Conservation (phyloP, 1,140 invertebrate species). For the Chymomyza costata region DNA sequence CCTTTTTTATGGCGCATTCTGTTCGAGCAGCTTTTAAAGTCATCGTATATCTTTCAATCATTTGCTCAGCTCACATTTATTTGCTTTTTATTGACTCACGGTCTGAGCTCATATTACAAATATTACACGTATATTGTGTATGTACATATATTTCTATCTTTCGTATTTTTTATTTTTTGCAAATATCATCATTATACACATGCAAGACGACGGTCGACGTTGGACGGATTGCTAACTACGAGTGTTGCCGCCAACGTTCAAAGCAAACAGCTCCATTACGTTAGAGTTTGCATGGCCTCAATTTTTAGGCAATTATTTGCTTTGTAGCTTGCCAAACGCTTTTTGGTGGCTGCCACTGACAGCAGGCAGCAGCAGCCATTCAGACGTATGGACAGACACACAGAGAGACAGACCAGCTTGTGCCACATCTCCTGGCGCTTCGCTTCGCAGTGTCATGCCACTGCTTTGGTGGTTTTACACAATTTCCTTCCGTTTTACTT, state of each 20-base stretch:
- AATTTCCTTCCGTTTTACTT: slow-evolving; percentile 66
- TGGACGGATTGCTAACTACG: neutral
- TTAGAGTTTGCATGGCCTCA: slow-evolving; percentile 64
- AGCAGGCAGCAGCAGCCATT: slow-evolving; percentile 14
- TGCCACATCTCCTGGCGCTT: neutral
- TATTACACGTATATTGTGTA: slow-evolving; percentile 27
- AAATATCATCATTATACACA: slow-evolving; percentile 64
- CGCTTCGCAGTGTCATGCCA: neutral
- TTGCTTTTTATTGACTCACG: slow-evolving; percentile 35
- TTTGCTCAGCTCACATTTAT: slow-evolving; percentile 24
- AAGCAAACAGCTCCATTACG: slow-evolving; percentile 63
- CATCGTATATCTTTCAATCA: no score
- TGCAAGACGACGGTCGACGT: slow-evolving; percentile 16
- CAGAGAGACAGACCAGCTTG: slow-evolving; percentile 11
- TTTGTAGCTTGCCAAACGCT: slow-evolving; percentile 55
- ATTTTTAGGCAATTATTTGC: slow-evolving; percentile 67
- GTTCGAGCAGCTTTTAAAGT: no score
- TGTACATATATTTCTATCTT: slow-evolving; percentile 12
- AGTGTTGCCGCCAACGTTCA: slow-evolving; percentile 40
- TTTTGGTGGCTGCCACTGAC: slow-evolving; percentile 35
- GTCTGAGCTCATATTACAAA: slow-evolving; percentile 39
- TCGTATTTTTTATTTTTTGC: slow-evolving; percentile 11
- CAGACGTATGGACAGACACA: no score
- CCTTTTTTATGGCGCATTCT: no score
- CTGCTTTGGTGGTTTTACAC: slow-evolving; percentile 40